Base-by-base conservation (phyloP, 2,113 vertebrate genomes). In the Atractosteus spatula region DNA sequence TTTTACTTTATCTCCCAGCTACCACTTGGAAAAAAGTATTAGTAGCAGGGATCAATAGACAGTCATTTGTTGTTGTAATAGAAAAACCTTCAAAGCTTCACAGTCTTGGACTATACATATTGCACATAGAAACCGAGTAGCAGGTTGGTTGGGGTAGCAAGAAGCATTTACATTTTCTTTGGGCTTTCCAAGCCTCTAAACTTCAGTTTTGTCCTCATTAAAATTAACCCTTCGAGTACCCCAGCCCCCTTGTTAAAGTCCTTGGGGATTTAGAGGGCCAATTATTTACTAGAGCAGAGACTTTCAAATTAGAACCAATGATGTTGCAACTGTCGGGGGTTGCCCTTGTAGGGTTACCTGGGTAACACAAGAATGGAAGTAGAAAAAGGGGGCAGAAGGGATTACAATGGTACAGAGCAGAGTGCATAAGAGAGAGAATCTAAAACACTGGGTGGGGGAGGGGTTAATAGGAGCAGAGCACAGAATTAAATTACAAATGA, bases 401-500 rank as follows among this genome's bases (percentile, higher is more conserved):
- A 80, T 79, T 79, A 80, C 83, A 81, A 85, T 85, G 77, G 79
- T 78, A 76, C 74, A 77, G 71, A 75, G 70, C 76, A 1, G 47
- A 45, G 17, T 45, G 29, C 29, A 41, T 41, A 41, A 62, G 17
- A 70, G 71, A 51, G 73, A 13, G 55, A 55, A 16, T 29, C 66
- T 74, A 51, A 57, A 16, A n/a, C 2, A 16, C 4, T 4, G 84
- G 80, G 77, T 77, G 85, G 81, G 87, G 82, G 85, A 84, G 86
- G 85, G 85, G 74, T 79, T 78, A 72, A 72, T 77, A 71, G 85
- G 80, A 84, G 78, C 83, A 83, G 76, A 79, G 81, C 78, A 71
- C 76, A 80, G 89, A 88, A 89, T 92, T 91, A 88, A 86, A 87
- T 91, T 91, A 90, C 89, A 89, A 80, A 89, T 87, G 84, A 88